A percentile compares a stretch with the other conserved stretches of the same genome.
These are phyloP conservation scores for Lasioglossum calceatum DNA, from an alignment of 2,888 invertebrate species.

Conservation along the genomic window DNA sequence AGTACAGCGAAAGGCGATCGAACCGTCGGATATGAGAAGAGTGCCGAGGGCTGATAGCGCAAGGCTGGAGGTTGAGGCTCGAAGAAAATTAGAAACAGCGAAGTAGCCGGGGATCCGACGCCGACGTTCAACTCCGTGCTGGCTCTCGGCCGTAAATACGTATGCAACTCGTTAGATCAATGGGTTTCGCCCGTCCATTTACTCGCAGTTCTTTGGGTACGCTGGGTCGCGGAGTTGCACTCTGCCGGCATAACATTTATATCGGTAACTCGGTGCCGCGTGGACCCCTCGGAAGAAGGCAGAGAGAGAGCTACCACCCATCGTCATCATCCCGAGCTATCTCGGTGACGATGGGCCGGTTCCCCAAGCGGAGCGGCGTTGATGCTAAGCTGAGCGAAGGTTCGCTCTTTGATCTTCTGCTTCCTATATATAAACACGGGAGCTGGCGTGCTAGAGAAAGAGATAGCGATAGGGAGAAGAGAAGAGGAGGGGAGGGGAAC, in stretches of 20 bases:
- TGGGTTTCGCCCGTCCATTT: slow-evolving; percentile 55
- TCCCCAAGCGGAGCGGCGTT: slow-evolving; percentile 75
- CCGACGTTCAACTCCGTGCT: slow-evolving; percentile 48
- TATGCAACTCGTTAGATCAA: slow-evolving; percentile 67
- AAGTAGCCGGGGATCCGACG: slow-evolving; percentile 15
- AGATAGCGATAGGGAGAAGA: slow-evolving; percentile 7
- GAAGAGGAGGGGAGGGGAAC: background rate
- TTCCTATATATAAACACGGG: slow-evolving; percentile 83
- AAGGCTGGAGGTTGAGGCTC: background rate
- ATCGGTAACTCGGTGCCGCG: slow-evolving; percentile 62
- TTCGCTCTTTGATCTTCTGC: slow-evolving; percentile 83
- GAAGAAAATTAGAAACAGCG: slow-evolving; percentile 48
- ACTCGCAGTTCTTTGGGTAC: slow-evolving; percentile 24
- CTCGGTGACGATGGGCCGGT: slow-evolving; percentile 77
- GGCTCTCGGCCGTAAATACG: slow-evolving; percentile 41
- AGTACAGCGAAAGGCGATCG: too few species aligned
- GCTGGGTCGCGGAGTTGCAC: slow-evolving; percentile 1
- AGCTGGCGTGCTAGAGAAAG: slow-evolving; percentile 30
- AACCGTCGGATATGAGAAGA: too few species aligned
- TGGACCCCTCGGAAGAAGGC: slow-evolving; percentile 42
- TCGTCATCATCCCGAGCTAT: slow-evolving; percentile 70
- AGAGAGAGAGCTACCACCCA: slow-evolving; percentile 47
- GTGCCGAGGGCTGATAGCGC: background rate
- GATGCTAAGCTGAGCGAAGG: slow-evolving; percentile 81
- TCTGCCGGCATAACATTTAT: slow-evolving; percentile 64